Percentiles rank a stretch among this genome's conserved stretches.
Conservation (phyloP, 2,888 invertebrate species). For the Synanthedon formicaeformis region DNA sequence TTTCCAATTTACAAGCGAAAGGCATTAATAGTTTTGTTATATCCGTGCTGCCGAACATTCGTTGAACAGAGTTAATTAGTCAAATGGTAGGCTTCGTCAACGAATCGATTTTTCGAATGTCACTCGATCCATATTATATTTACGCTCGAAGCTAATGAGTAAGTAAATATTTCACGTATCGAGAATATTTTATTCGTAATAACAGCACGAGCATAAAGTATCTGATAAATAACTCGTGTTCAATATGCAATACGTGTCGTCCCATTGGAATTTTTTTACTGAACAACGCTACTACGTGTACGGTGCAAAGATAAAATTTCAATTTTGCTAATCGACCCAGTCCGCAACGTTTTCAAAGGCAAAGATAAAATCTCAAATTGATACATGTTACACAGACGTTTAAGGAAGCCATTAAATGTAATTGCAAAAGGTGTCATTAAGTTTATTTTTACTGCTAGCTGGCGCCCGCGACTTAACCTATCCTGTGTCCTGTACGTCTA, state of each 20-base stretch:
- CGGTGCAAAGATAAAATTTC: background rate
- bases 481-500: no score
- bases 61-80: slow-evolving; percentile 33
- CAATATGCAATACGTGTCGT: no score
- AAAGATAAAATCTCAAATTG: background rate
- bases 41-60: background rate
- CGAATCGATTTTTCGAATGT: slow-evolving; percentile 36
- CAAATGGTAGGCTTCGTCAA: slow-evolving; percentile 30
- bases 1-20: background rate
- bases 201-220: slow-evolving; percentile 11
- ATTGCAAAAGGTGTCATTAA: background rate
- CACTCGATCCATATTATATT: slow-evolving; percentile 20
- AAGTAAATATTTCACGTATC: slow-evolving; percentile 43
- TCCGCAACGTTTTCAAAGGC: background rate
- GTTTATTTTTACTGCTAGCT: no score
- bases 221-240: no score
- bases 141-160: slow-evolving; percentile 37
- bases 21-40: background rate
- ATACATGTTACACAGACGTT: background rate
- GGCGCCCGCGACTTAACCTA: no score
- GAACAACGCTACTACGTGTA: no score
- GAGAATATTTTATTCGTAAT: slow-evolving; percentile 38
- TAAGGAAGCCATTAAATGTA: background rate
- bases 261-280: no score
- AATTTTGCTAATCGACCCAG: background rate